Base-by-base conservation (phyloP, 2,888 invertebrate species). In the Synanthedon vespiformis region DNA sequence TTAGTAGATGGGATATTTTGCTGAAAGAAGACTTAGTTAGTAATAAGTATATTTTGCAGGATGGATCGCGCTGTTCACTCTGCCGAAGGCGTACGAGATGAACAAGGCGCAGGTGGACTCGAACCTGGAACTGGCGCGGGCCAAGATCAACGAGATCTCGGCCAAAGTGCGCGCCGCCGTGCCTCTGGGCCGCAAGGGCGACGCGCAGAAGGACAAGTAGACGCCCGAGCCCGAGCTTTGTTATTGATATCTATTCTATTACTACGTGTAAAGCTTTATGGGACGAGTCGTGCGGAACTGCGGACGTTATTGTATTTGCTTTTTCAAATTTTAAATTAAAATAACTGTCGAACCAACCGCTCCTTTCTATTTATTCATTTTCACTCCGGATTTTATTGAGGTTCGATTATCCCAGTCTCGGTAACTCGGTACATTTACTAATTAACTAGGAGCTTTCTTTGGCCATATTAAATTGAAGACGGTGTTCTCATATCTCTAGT, bases 81-180 rank as follows among this genome's bases (percentile, higher is more conserved):
- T 98, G 88, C 98, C 98, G 59, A 98, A 98, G 89, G 94, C 98
- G 58, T 97, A 97, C 82, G 96, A 96, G 89, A 93, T 94, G 89
- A 96, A 97, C 91, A 95, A 97, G 89, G 90, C 93, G 79, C 95
- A 95, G 82, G 95, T 96, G 72, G 96, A 97, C 88, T 93, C 95
- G 80, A 95, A 96, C 84, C 89, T 96, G 65, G 95, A 95, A 81
- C 89, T 96, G 74, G 95, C 94, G 70, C 92, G 93, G 88, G 92
- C 91, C 79, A 96, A 95, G 90, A 89, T 96, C 82, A 92, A 94
- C 81, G 95, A 96, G 80, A 92, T 96, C 76, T 92, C 94, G 71
- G 92, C 94, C 77, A 96, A 96, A 81, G 93, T 96, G 70, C 94
- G 94, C 81, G 94, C 94, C 68, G 95, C 95, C 65, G 92, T 96